Evolutionary conservation across 2,113 vertebrate species (phyloP).

Genomic region (Malurus melanocephalus): DNA sequence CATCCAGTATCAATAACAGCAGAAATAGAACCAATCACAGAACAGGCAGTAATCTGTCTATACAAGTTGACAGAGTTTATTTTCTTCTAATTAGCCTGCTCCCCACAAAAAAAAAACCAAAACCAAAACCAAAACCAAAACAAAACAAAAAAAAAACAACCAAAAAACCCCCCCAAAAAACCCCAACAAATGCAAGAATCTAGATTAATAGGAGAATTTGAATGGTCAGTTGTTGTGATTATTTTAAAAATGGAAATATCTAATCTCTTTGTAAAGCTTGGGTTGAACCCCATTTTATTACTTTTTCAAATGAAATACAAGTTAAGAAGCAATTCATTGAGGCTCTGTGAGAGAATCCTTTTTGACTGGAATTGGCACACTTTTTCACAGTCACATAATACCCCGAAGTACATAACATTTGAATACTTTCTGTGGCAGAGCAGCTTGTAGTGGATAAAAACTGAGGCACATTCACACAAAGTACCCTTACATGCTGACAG

Average conservation of each 20-base stretch:
- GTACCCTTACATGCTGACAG: constrained; percentile 15
- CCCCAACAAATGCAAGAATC: not conserved
- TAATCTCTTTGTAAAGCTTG: not conserved
- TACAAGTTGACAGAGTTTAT: not conserved
- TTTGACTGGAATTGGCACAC: not conserved
- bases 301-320: not conserved
- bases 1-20: not conserved
- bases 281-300: not conserved
- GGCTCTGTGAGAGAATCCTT: not conserved
- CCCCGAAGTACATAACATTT: constrained; percentile 29
- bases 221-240: not conserved
- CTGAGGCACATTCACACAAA: not conserved
- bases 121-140: not conserved
- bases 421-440: not conserved
- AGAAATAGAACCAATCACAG: not conserved
- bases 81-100: not conserved
- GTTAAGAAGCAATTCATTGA: not conserved
- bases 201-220: not conserved
- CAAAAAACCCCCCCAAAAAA: too few species aligned
- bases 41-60: not conserved
- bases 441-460: not conserved
- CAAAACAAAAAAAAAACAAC: not conserved
- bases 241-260: not conserved
- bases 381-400: not conserved
- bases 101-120: not conserved